Evolutionary conservation across 2,888 invertebrate genomes (phyloP).

Genomic region (Microchrysa polita): DNA sequence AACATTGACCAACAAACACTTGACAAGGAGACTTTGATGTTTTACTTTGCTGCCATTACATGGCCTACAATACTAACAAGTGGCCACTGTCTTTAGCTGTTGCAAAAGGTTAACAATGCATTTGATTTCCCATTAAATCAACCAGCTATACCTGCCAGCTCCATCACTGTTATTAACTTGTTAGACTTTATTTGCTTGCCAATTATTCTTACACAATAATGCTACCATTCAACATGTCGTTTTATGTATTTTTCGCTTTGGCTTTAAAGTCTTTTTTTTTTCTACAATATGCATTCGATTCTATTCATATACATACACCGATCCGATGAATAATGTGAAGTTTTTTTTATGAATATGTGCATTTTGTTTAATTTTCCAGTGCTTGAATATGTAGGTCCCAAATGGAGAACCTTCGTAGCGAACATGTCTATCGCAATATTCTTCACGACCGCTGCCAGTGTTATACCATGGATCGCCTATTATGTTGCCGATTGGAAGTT

Average conservation of each 20-base stretch:
- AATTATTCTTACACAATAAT: slow-evolving; percentile 12
- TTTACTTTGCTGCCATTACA: neutral
- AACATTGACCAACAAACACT: slow-evolving; percentile 35
- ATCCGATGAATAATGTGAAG: slow-evolving; percentile 11
- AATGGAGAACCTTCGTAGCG: slow-evolving; percentile 89
- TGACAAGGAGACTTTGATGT: slow-evolving; percentile 10
- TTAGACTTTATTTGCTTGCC: neutral
- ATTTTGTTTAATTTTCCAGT: slow-evolving; percentile 67
- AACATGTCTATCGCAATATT: slow-evolving; percentile 91
- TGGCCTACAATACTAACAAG: too few species aligned
- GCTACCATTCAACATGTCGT: slow-evolving; percentile 7
- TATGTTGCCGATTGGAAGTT: slow-evolving; percentile 82
- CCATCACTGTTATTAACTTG: slow-evolving; percentile 6
- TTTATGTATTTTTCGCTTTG: slow-evolving; percentile 12
- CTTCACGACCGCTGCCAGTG: slow-evolving; percentile 82
- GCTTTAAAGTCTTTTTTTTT: slow-evolving; percentile 11
- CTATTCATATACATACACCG: neutral
- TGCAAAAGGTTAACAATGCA: slow-evolving; percentile 17
- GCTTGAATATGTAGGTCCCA: slow-evolving; percentile 87
- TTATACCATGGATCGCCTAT: slow-evolving; percentile 86
- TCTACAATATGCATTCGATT: slow-evolving; percentile 10
- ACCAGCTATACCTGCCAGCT: neutral
- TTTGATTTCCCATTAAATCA: slow-evolving; percentile 3
- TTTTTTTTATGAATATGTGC: slow-evolving; percentile 44
- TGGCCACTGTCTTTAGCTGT: neutral